These are phyloP conservation scores for Anthophora plumipes DNA, from an alignment of 2,888 invertebrate genomes.

Conservation along the genomic window DNA sequence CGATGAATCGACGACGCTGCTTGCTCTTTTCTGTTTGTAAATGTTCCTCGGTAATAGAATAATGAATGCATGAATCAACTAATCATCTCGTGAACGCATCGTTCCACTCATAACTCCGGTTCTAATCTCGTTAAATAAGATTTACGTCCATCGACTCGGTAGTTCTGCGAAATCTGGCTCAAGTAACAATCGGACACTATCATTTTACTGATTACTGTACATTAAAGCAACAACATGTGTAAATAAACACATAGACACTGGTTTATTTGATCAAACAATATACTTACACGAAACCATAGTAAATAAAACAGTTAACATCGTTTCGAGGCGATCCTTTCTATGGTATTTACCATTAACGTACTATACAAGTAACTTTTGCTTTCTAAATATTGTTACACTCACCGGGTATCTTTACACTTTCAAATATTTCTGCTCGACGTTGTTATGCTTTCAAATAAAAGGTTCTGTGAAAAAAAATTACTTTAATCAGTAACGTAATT, in stretches of 20 bases:
- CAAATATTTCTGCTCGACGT: no score
- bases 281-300: constrained; percentile 33
- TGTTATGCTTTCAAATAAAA: no score
- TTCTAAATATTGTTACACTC: background rate
- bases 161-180: constrained; percentile 68
- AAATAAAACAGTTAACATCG: constrained; percentile 29
- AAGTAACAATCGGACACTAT: constrained; percentile 74
- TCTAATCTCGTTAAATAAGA: constrained; percentile 65
- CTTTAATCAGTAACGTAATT: no score
- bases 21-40: constrained; percentile 32
- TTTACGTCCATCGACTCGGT: constrained; percentile 50
- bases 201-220: constrained; percentile 74
- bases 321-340: constrained; percentile 4
- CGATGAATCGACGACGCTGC: background rate
- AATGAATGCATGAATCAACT: constrained; percentile 43
- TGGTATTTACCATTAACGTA: background rate
- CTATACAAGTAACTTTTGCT: background rate
- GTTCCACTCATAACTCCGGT: constrained; percentile 40
- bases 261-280: constrained; percentile 54
- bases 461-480: no score
- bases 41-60: constrained; percentile 38
- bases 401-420: background rate
- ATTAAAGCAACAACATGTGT: constrained; percentile 70
- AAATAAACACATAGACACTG: constrained; percentile 75
- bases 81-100: constrained; percentile 44